These are phyloP conservation scores for Hedychridium roseum DNA, from an alignment of 2,888 invertebrate species.

Conservation along the genomic window DNA sequence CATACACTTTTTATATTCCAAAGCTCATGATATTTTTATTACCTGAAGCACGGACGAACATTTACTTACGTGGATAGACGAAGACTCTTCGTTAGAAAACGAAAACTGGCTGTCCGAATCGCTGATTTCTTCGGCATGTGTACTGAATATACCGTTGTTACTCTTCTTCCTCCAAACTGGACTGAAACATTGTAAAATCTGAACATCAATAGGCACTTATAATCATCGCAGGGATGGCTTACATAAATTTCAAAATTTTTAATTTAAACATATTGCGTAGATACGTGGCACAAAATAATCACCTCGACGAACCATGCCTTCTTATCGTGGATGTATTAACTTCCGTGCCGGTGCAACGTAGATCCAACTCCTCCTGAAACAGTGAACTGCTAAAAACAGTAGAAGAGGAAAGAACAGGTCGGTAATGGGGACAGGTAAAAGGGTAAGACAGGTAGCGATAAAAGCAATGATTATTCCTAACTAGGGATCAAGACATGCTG, in stretches of 20 bases:
- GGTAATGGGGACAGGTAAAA: neutral
- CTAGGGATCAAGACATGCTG: slow-evolving; percentile 21
- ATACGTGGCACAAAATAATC: slow-evolving; percentile 34
- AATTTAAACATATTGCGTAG: too few relatives aligned
- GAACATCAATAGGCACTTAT: slow-evolving; percentile 34
- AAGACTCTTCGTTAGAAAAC: slow-evolving; percentile 59
- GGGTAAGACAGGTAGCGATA: neutral
- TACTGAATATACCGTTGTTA: slow-evolving; percentile 58
- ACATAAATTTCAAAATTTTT: too few relatives aligned
- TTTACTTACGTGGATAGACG: slow-evolving; percentile 53
- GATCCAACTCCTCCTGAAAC: slow-evolving; percentile 59
- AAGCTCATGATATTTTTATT: neutral
- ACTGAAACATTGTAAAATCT: slow-evolving; percentile 53
- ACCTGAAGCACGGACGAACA: neutral
- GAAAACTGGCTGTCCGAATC: slow-evolving; percentile 62
- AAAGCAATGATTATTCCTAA: neutral
- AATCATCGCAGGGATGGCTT: neutral
- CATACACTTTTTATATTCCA: slow-evolving; percentile 1
- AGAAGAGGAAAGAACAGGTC: slow-evolving; percentile 14
- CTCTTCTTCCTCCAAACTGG: slow-evolving; percentile 62
- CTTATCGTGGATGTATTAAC: slow-evolving; percentile 47
- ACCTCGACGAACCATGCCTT: slow-evolving; percentile 55
- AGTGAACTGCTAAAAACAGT: slow-evolving; percentile 55
- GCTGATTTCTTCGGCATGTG: slow-evolving; percentile 56
- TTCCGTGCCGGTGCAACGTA: slow-evolving; percentile 55